Evolutionary conservation across 1,140 invertebrate species (phyloP).

Genomic region (Drosophila leontia): DNA sequence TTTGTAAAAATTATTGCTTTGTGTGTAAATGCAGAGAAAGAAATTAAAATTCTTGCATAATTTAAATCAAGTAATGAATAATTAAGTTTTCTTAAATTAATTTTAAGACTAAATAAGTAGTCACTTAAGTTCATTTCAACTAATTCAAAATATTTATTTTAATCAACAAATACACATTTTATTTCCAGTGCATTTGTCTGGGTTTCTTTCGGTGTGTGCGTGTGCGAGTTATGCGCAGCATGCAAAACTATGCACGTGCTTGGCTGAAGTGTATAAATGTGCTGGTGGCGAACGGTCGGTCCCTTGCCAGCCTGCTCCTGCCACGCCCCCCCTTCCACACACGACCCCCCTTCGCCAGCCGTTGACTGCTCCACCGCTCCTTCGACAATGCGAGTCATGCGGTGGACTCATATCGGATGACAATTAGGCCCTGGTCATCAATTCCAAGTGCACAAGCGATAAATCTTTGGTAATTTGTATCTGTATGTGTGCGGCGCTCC

Average conservation of each 20-base stretch:
- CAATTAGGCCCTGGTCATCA: conserved; percentile 83
- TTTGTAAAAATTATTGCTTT: conserved; percentile 70
- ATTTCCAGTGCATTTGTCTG: conserved; percentile 28
- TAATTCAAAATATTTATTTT: too few relatives aligned
- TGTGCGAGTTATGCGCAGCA: conserved; percentile 78
- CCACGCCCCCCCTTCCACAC: conserved; percentile 28
- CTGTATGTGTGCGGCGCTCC: conserved; percentile 43
- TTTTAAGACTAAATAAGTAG: too few relatives aligned
- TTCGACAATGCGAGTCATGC: conserved; percentile 81
- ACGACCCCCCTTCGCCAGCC: conserved; percentile 7
- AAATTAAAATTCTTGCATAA: background rate
- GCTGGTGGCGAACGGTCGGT: conserved; percentile 49
- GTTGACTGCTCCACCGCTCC: conserved; percentile 46
- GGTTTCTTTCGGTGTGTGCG: conserved; percentile 21
- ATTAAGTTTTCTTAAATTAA: too few relatives aligned
- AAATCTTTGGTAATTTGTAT: conserved; percentile 82
- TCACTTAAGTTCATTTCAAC: too few relatives aligned
- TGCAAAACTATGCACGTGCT: conserved; percentile 81
- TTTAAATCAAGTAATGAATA: background rate
- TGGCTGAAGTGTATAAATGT: conserved; percentile 81
- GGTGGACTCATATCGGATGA: conserved; percentile 83
- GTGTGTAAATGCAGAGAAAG: conserved; percentile 16
- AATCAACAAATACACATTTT: background rate
- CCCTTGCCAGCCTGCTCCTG: conserved; percentile 43
- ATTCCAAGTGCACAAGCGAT: conserved; percentile 82